Evolutionary conservation across 2,113 vertebrate genomes (phyloP).

Genomic region (Phocoena phocoena): DNA sequence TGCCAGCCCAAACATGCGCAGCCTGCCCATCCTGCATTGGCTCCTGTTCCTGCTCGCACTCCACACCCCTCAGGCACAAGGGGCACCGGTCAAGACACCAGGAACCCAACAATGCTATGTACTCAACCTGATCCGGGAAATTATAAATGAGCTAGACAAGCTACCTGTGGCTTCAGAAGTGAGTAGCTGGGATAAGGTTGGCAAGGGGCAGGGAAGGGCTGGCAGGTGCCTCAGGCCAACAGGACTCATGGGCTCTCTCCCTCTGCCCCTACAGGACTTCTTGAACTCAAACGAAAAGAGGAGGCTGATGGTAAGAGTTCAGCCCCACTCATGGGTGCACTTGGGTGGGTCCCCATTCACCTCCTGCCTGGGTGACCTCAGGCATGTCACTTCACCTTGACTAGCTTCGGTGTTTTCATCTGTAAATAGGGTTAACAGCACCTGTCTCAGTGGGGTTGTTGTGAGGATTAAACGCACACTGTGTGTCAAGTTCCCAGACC

Average conservation of each 20-base stretch:
- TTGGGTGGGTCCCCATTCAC: neutral
- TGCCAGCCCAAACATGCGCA: neutral
- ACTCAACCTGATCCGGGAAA: neutral
- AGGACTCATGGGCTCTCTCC: neutral
- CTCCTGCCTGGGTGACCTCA: neutral
- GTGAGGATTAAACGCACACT: neutral
- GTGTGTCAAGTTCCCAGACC: neutral
- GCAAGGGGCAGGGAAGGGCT: neutral
- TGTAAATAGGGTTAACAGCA: neutral
- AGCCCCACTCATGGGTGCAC: neutral
- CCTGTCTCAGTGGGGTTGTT: neutral
- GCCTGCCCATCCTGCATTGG: neutral
- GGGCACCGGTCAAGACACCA: accelerated
- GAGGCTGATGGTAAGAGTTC: neutral
- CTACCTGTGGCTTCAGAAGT: neutral
- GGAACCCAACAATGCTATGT: accelerated
- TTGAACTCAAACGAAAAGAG: accelerated
- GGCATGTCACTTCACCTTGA: neutral
- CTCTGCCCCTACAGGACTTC: neutral
- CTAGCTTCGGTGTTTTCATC: neutral
- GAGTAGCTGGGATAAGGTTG: neutral
- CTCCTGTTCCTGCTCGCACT: neutral
- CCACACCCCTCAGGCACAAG: neutral
- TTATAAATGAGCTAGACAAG: accelerated
- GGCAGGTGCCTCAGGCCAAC: neutral